Conservation (phyloP, 1,140 invertebrate genomes). For the Penaeus chinensis region DNA sequence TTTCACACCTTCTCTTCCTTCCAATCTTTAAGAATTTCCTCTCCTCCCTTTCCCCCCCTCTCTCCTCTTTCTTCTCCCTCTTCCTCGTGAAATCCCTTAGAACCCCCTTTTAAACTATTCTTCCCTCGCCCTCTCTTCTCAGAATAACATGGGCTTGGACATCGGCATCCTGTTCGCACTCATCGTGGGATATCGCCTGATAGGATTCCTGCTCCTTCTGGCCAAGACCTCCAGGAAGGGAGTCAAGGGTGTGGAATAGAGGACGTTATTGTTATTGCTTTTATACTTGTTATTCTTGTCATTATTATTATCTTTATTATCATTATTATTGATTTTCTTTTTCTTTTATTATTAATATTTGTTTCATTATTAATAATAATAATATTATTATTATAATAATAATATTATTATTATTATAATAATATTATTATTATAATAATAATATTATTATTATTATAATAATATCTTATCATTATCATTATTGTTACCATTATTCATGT, state of each 20-base stretch:
- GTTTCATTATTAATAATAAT: too few species aligned
- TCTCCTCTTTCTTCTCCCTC: too few species aligned
- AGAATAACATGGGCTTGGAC: slow-evolving; percentile 78
- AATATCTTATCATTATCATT: too few species aligned
- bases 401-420: too few species aligned
- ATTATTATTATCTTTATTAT: not conserved
- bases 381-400: too few species aligned
- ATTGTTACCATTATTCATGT: too few species aligned
- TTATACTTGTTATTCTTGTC: not conserved
- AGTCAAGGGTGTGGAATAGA: not conserved
- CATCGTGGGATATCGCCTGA: slow-evolving; percentile 80
- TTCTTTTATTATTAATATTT: too few species aligned
- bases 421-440: too few species aligned
- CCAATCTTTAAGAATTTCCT: too few species aligned
- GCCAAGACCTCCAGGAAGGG: slow-evolving; percentile 27
- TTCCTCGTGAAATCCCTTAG: not conserved
- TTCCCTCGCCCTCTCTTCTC: not conserved
- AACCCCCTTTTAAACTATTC: not conserved
- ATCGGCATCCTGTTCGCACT: slow-evolving; percentile 78
- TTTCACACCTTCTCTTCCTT: too few species aligned
- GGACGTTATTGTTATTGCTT: not conserved
- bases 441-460: too few species aligned
- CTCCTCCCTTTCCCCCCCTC: too few species aligned
- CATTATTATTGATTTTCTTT: not conserved
- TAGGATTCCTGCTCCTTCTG: slow-evolving; percentile 82